Percentiles rank a stretch among this genome's conserved stretches.
phyloP scores from a whole-genome alignment of 1,140 invertebrate species.

The Latrodectus geometricus region DNA sequence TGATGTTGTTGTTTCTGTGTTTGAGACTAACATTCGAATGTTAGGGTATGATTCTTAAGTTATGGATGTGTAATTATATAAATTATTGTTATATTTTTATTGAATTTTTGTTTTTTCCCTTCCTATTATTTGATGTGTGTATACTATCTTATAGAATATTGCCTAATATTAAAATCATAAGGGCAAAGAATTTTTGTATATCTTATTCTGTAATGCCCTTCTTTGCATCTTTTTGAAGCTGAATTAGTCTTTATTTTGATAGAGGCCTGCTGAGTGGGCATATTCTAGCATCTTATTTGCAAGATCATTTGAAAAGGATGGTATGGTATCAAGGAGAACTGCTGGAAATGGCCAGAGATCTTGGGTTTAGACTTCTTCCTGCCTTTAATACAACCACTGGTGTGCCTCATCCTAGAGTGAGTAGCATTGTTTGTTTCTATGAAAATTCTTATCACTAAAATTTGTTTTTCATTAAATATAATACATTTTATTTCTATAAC shows the following conservation, averaged over 20 bases:
- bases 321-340: slow-evolving; percentile 93
- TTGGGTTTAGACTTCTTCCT: slow-evolving; percentile 90
- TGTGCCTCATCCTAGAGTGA: slow-evolving; percentile 92
- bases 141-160: neutral
- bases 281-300: slow-evolving; percentile 85
- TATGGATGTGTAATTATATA: neutral
- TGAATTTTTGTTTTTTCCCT: neutral
- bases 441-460: too few relatives aligned
- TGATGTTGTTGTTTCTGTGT: slow-evolving; percentile 96
- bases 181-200: too few relatives aligned
- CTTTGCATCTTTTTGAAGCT: neutral
- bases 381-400: slow-evolving; percentile 99
- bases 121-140: neutral
- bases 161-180: neutral
- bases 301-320: slow-evolving; percentile 81
- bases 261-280: slow-evolving; percentile 94
- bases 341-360: slow-evolving; percentile 88
- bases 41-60: slow-evolving; percentile 79
- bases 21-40: slow-evolving; percentile 98
- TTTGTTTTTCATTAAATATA: too few relatives aligned
- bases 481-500: slow-evolving; percentile 22
- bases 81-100: slow-evolving; percentile 3
- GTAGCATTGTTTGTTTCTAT: slow-evolving; percentile 26
- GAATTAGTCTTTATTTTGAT: slow-evolving; percentile 33
- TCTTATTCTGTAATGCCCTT: neutral